Base-by-base conservation (phyloP, 2,113 vertebrate species). In the Heliornis fulica region DNA sequence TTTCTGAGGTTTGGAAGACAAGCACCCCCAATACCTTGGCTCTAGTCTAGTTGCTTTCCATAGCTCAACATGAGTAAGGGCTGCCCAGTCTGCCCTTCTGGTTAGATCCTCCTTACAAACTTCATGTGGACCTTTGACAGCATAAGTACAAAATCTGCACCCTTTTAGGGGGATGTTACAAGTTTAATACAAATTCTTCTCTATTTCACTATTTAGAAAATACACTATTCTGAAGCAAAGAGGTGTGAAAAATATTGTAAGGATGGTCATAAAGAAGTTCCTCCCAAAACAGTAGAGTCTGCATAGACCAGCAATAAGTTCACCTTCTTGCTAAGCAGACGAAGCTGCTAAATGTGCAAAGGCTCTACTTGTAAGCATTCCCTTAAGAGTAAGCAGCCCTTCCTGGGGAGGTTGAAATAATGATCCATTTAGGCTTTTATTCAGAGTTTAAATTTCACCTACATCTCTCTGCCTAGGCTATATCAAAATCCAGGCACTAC, bases 401-500 rank as follows among this genome's bases (percentile, higher is more conserved):
- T 93, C 82, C 66, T 75, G 20, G 74, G 86, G 85, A 97, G 87
- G 64, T 46, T 96, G 78, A 77, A 95, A 94, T 94, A 95, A 94
- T 82, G 92, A 96, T 93, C 79, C 56, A 64, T 46, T 75, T 87
- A 90, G 72, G 77, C 32, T 87, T 95, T 95, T 70, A 90, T 60
- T 92, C 56, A 51, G 83, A 89, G 80, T 92, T 96, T 86, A 65
- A 89, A 83, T 93, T 96, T 93, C 80, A 94, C 95, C 80, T 95
- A 85, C 21, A 17, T 84, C 51, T 23, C 45, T 54, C 65, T 93
- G 94, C 76, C 64, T 87, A 66, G 87, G 69, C 77, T 78, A 29
- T 91, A 68, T 89, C 60, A 92, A 93, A 94, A 96, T 95, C 68
- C 94, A 97, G 83, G 86, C 93, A 81, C 94, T 87, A 71, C 72